Percentiles rank a stretch among this genome's conserved stretches.
Evolutionary conservation across 2,888 invertebrate genomes (phyloP).

Genomic region (Noctua pronuba): DNA sequence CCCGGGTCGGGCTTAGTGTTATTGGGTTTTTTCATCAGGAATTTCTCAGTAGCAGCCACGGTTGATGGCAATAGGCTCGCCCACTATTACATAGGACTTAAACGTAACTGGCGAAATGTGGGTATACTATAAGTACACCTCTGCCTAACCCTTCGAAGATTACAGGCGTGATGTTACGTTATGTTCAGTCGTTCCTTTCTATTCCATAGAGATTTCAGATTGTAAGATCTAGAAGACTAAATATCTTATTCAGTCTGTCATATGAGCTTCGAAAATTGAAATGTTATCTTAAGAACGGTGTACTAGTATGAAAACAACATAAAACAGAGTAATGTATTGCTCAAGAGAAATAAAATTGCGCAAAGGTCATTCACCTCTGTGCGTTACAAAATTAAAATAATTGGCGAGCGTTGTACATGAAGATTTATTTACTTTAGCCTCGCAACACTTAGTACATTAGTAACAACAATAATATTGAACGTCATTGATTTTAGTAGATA

Average conservation of each 20-base stretch:
- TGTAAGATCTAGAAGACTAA: conserved; percentile 1
- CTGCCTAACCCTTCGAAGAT: too few species aligned
- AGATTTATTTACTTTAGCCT: conserved; percentile 53
- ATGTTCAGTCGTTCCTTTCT: not conserved
- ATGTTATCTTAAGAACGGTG: conserved; percentile 2
- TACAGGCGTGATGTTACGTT: too few species aligned
- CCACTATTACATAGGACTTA: too few species aligned
- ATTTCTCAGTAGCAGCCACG: too few species aligned
- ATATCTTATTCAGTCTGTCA: conserved; percentile 14
- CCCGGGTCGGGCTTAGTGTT: too few species aligned
- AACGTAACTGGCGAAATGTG: too few species aligned
- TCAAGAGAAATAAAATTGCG: conserved; percentile 48
- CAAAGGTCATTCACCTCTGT: conserved; percentile 53
- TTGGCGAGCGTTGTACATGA: conserved; percentile 48
- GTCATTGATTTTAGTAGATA: not conserved
- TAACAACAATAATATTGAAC: conserved; percentile 22
- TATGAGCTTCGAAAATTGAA: conserved; percentile 10
- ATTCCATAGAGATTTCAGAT: conserved; percentile 20
- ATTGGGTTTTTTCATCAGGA: too few species aligned
- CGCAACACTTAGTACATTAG: conserved; percentile 28
- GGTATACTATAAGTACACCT: too few species aligned
- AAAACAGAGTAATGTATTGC: conserved; percentile 32
- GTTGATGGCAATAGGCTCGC: too few species aligned
- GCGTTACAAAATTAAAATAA: conserved; percentile 55
- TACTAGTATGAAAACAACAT: conserved; percentile 27